phyloP scores from a whole-genome alignment of 2,888 invertebrate genomes.

The Nowickia ferox region DNA sequence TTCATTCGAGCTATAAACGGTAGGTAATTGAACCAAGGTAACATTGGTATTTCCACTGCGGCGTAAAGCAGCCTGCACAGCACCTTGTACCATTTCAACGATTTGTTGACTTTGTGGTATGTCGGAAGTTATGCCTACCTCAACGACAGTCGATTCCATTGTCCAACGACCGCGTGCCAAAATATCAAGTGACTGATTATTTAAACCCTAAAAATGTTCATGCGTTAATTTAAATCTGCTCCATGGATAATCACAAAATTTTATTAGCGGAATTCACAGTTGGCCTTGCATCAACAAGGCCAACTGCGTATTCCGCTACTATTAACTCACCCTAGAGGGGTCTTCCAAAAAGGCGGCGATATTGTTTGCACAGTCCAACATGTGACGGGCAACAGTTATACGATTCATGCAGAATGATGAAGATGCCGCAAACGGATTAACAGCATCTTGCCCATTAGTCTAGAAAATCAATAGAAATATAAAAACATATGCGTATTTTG shows the following conservation, averaged over 20 bases:
- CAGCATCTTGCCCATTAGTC: constrained; percentile 77
- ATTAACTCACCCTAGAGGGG: constrained; percentile 78
- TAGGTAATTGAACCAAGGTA: constrained; percentile 81
- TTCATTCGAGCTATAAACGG: constrained; percentile 79
- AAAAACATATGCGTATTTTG: too few species aligned
- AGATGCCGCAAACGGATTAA: constrained; percentile 81
- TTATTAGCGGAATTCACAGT: too few species aligned
- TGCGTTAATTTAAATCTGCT: not conserved
- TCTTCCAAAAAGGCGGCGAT: constrained; percentile 83
- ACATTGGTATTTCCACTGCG: constrained; percentile 81
- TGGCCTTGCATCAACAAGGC: too few species aligned
- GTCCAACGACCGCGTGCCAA: constrained; percentile 83
- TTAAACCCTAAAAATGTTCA: constrained; percentile 78
- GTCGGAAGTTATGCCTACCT: constrained; percentile 83
- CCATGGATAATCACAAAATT: not conserved
- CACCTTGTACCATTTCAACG: constrained; percentile 82
- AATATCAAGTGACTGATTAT: constrained; percentile 82
- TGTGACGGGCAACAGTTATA: constrained; percentile 83
- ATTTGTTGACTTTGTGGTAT: constrained; percentile 82
- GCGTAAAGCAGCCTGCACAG: constrained; percentile 82
- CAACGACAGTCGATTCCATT: constrained; percentile 83
- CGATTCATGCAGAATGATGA: constrained; percentile 83
- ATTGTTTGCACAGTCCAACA: constrained; percentile 83
- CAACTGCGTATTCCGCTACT: too few species aligned
- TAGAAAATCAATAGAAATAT: constrained; percentile 36